Percentiles rank a stretch among this genome's conserved stretches.
Conservation (phyloP, 2,888 invertebrate genomes). For the Leucoma salicis region DNA sequence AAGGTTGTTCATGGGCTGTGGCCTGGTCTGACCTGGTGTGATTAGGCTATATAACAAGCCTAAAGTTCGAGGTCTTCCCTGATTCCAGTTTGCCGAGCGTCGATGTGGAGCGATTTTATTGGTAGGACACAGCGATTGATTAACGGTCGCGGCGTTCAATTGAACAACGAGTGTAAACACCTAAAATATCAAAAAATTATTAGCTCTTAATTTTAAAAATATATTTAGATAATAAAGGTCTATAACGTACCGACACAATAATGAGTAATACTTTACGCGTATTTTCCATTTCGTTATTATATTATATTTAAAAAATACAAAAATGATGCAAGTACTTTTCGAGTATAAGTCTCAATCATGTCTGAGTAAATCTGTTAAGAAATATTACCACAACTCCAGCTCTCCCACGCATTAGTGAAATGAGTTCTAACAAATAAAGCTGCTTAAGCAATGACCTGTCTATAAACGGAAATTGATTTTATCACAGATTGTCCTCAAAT, state of each 20-base stretch:
- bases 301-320: neutral
- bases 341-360: conserved; percentile 42
- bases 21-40: conserved; percentile 32
- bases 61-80: conserved; percentile 52
- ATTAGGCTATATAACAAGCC: conserved; percentile 58
- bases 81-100: conserved; percentile 38
- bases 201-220: neutral
- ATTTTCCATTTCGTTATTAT: conserved; percentile 2
- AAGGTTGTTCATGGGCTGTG: conserved; percentile 28
- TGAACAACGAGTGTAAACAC: conserved; percentile 36
- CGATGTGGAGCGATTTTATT: conserved; percentile 73
- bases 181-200: conserved; percentile 33
- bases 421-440: conserved; percentile 42
- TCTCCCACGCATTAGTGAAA: conserved; percentile 61
- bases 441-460: conserved; percentile 50
- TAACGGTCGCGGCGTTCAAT: conserved; percentile 57
- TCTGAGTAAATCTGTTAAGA: conserved; percentile 50
- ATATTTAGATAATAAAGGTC: no score
- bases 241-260: conserved; percentile 20
- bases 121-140: conserved; percentile 62
- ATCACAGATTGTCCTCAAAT: conserved; percentile 4
- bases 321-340: conserved; percentile 30
- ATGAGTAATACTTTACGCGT: conserved; percentile 14
- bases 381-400: conserved; percentile 49
- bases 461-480: conserved; percentile 5